Percentiles rank a stretch among this genome's conserved stretches.
Conservation (phyloP, 2,888 invertebrate species). For the Helobdella robusta region DNA sequence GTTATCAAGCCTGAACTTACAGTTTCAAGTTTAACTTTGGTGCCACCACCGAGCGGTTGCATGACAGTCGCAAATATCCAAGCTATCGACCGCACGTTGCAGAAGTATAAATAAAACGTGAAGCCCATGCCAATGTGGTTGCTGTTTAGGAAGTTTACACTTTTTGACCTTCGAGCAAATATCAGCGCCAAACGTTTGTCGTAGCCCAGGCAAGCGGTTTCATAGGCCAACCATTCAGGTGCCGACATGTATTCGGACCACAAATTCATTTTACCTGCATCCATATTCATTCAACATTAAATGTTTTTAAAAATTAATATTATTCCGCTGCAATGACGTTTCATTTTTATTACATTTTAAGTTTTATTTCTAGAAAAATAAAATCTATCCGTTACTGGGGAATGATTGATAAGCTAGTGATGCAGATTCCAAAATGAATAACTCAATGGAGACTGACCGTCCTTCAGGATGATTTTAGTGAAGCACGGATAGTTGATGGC, state of each 20-base stretch:
- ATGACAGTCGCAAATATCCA: constrained; percentile 19
- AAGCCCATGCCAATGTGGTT: constrained; percentile 4
- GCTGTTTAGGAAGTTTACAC: constrained; percentile 5
- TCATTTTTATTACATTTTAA: too few relatives aligned
- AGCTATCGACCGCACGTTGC: constrained; percentile 1
- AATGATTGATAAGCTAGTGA: background rate
- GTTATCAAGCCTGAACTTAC: too few relatives aligned
- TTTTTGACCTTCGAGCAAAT: background rate
- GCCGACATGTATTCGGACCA: constrained; percentile 9
- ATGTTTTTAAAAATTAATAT: too few relatives aligned
- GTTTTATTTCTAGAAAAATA: too few relatives aligned
- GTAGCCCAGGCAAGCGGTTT: constrained; percentile 17
- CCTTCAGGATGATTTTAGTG: background rate
- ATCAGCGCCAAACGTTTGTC: background rate
- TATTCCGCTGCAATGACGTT: too few relatives aligned
- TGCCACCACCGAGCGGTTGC: constrained; percentile 15
- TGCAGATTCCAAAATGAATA: background rate
- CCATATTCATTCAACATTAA: too few relatives aligned
- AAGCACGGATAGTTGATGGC: constrained; percentile 22
- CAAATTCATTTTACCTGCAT: too few relatives aligned
- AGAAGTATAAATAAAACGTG: constrained; percentile 15
- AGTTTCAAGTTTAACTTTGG: background rate
- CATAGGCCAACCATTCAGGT: constrained; percentile 11
- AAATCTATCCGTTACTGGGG: too few relatives aligned
- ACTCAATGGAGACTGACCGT: background rate